Evolutionary conservation across 2,888 invertebrate species (phyloP).

Genomic region (Lasioglossum marginatum): DNA sequence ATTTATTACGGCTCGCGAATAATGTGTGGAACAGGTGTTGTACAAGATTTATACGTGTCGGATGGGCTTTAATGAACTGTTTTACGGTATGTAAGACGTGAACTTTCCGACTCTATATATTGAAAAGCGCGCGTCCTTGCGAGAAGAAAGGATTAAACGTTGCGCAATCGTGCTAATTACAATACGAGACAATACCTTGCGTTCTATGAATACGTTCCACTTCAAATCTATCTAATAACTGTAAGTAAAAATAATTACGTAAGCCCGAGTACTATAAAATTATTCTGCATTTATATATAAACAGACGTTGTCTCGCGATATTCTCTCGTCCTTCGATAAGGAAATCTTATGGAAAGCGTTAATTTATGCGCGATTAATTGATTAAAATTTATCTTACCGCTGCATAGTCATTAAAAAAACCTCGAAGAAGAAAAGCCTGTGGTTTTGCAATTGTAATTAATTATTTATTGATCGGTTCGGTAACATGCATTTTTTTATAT

Average conservation of each 20-base stretch:
- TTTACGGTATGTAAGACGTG: not conserved
- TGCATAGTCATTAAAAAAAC: not conserved
- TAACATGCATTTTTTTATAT: not conserved
- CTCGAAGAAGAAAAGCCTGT: not conserved
- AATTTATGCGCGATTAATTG: not conserved
- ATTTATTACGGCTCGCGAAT: not conserved
- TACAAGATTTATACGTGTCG: slow-evolving; percentile 9
- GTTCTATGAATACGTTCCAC: slow-evolving; percentile 39
- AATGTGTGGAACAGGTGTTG: slow-evolving; percentile 5
- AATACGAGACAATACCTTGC: not conserved
- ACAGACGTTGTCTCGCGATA: not conserved
- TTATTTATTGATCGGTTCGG: not conserved
- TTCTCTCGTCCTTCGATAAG: slow-evolving; percentile 6
- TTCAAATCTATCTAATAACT: slow-evolving; percentile 18
- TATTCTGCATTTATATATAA: not conserved
- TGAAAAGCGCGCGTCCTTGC: slow-evolving; percentile 30
- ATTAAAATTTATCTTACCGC: not conserved
- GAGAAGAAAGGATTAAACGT: slow-evolving; percentile 48
- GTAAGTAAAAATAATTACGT: slow-evolving; percentile 20
- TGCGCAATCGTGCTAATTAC: slow-evolving; percentile 49
- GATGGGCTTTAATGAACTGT: slow-evolving; percentile 26
- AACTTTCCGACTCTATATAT: not conserved
- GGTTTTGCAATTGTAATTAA: not conserved
- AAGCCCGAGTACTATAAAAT: not conserved
- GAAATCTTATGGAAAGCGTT: not conserved